Percentiles rank a stretch among this genome's conserved stretches.
Conservation (phyloP, 2,888 invertebrate genomes). For the Entomobrya multifasciata region DNA sequence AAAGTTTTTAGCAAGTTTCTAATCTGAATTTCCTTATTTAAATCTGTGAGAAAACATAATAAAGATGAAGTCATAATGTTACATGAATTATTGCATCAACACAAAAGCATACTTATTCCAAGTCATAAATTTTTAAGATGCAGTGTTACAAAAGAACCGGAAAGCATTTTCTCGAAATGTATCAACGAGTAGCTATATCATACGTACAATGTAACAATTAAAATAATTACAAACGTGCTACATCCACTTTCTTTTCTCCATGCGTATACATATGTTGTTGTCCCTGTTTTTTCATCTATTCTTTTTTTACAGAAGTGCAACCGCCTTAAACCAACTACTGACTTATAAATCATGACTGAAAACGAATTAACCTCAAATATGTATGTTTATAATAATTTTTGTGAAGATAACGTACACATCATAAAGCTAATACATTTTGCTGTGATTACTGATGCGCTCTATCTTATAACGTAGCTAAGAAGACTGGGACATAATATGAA, state of each 20-base stretch:
- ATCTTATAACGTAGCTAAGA: not conserved
- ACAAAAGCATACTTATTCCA: not conserved
- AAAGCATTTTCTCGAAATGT: constrained; percentile 54
- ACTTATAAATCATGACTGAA: too few species aligned
- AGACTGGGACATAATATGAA: constrained; percentile 19
- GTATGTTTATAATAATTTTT: too few species aligned
- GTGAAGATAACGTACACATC: too few species aligned
- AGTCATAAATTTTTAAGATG: constrained; percentile 7
- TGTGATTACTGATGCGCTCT: not conserved
- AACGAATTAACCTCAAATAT: too few species aligned
- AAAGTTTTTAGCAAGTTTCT: not conserved
- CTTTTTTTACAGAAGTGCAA: not conserved
- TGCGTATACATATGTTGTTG: constrained; percentile 37
- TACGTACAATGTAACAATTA: constrained; percentile 38
- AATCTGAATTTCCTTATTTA: not conserved
- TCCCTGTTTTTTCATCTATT: constrained; percentile 33
- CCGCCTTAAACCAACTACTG: not conserved
- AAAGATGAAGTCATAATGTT: not conserved
- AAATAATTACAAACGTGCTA: not conserved
- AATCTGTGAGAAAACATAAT: not conserved
- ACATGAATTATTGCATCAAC: not conserved
- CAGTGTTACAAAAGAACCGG: constrained; percentile 44
- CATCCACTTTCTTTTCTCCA: constrained; percentile 67
- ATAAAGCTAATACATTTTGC: too few species aligned
- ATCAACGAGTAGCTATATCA: constrained; percentile 9